Percentiles rank a stretch among this genome's conserved stretches.
Evolutionary conservation across 2,797 vertebrate genomes (phyloP).

Genomic region (Sphenodon punctatus): DNA sequence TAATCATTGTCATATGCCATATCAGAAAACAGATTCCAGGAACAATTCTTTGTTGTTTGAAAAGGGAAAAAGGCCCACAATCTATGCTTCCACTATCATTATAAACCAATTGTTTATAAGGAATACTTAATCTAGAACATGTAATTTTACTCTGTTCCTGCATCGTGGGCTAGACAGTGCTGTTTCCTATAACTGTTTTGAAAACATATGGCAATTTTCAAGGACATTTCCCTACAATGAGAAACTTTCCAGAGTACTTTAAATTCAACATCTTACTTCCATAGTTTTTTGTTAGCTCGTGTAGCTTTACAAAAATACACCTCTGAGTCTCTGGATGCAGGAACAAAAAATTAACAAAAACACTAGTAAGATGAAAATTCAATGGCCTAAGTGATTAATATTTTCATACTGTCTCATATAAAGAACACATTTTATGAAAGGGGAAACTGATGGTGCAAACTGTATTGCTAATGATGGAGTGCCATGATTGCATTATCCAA

Average conservation of each 20-base stretch:
- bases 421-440: not conserved
- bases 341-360: not conserved
- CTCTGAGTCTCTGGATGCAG: not conserved
- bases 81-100: not conserved
- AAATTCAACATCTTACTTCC: not conserved
- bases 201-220: not conserved
- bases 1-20: slow-evolving; percentile 32
- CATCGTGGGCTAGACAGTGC: too few species aligned
- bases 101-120: not conserved
- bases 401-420: not conserved
- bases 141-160: too few species aligned
- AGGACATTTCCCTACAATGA: not conserved
- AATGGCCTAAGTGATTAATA: not conserved
- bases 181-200: not conserved
- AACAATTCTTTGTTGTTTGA: slow-evolving; percentile 25
- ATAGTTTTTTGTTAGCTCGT: not conserved
- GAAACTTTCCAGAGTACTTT: not conserved
- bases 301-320: accelerated
- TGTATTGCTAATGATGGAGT: not conserved
- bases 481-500: not conserved
- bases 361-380: not conserved
- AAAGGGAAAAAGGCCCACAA: not conserved
- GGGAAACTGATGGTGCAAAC: not conserved
- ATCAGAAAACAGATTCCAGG: slow-evolving; percentile 27
- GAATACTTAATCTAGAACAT: not conserved